phyloP scores from a whole-genome alignment of 2,113 vertebrate genomes.

The Axis porcinus region DNA sequence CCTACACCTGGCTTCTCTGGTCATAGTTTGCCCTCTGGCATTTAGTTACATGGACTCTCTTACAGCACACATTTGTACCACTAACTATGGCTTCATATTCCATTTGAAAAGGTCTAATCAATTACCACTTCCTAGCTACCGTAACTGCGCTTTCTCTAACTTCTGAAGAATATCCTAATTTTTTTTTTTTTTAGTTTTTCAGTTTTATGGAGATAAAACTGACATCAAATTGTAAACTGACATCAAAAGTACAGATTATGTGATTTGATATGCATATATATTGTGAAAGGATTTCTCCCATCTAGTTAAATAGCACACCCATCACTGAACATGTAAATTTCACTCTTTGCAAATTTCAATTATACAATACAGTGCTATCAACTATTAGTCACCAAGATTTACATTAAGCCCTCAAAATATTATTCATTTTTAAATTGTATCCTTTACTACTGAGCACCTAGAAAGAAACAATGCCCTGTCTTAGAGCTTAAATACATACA shows the following conservation, averaged over 20 bases:
- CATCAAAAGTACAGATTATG: background rate
- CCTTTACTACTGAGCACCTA: background rate
- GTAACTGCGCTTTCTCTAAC: background rate
- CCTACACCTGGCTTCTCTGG: accelerated
- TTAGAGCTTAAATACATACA: background rate
- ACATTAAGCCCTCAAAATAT: background rate
- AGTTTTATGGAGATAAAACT: background rate
- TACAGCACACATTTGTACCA: too few species aligned
- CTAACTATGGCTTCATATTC: background rate
- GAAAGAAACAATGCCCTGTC: background rate
- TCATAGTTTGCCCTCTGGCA: background rate
- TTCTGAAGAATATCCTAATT: background rate
- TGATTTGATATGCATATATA: background rate
- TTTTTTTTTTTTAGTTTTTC: background rate
- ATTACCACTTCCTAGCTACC: background rate
- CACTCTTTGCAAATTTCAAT: background rate
- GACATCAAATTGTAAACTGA: background rate
- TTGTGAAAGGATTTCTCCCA: background rate
- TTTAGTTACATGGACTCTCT: background rate
- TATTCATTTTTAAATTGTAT: background rate
- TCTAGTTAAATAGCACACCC: background rate
- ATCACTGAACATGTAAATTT: background rate
- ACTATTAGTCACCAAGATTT: background rate
- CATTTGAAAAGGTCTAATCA: background rate
- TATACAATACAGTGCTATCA: background rate